Percentiles rank a stretch among this genome's conserved stretches.
These are phyloP conservation scores for Peromyscus leucopus DNA, from an alignment of 2,113 vertebrate species.

Conservation along the genomic window DNA sequence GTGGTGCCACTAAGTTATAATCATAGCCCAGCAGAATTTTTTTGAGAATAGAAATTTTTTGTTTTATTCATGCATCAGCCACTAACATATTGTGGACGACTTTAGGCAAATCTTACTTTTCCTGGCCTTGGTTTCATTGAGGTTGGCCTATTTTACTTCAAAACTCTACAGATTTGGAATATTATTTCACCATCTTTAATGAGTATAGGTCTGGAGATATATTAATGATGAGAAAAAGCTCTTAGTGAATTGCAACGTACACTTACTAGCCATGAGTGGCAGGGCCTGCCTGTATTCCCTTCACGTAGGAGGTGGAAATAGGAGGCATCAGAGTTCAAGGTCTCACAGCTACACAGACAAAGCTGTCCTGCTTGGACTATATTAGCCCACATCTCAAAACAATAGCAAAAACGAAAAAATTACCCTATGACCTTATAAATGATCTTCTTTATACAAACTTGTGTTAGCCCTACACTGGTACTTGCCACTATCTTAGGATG, in stretches of 20 bases:
- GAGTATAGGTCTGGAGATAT: not conserved
- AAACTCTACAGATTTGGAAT: constrained; percentile 32
- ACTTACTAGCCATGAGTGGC: not conserved
- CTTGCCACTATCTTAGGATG: not conserved
- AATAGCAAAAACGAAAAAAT: not conserved
- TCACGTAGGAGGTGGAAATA: not conserved
- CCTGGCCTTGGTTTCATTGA: constrained; percentile 40
- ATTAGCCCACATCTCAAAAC: not conserved
- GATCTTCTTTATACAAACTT: not conserved
- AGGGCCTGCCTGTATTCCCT: not conserved
- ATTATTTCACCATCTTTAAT: constrained; percentile 64
- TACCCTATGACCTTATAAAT: constrained; percentile 17
- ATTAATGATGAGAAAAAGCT: constrained; percentile 9
- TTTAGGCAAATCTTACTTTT: constrained; percentile 43
- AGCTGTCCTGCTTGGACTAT: not conserved
- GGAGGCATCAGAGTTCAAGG: not conserved
- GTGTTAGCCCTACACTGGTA: not conserved
- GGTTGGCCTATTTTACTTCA: constrained; percentile 47
- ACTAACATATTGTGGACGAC: not conserved
- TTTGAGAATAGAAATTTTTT: not conserved
- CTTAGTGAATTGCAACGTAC: not conserved
- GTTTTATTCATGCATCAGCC: constrained; percentile 18
- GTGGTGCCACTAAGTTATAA: not conserved
- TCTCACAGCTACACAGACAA: not conserved
- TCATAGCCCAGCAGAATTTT: not conserved